phyloP scores from a whole-genome alignment of 2,113 vertebrate genomes.

The Noctilio leporinus region DNA sequence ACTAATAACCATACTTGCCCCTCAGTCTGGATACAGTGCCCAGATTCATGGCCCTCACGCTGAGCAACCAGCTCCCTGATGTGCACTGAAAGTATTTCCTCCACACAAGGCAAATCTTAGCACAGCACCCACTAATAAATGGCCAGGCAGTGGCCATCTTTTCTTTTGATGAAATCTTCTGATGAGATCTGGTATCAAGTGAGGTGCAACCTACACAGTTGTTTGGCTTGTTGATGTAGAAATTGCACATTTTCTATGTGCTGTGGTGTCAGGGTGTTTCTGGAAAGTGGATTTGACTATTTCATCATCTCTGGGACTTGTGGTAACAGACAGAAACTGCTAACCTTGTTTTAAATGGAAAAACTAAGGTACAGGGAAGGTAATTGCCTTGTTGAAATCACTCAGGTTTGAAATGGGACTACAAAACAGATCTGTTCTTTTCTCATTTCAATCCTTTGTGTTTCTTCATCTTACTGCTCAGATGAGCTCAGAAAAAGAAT shows the following conservation, averaged over 20 bases:
- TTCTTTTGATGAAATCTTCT: not conserved
- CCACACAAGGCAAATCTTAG: not conserved
- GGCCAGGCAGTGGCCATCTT: not conserved
- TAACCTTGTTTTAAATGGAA: slow-evolving; percentile 20
- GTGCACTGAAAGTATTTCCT: not conserved
- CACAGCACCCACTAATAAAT: not conserved
- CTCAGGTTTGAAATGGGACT: slow-evolving; percentile 27
- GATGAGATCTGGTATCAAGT: not conserved
- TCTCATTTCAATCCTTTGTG: not conserved
- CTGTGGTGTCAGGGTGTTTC: not conserved
- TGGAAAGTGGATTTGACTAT: not conserved
- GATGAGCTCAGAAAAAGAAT: slow-evolving; percentile 20
- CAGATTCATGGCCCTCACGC: not conserved
- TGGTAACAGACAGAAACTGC: not conserved
- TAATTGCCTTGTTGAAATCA: slow-evolving; percentile 21
- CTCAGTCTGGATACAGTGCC: not conserved
- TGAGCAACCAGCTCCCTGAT: too few relatives aligned
- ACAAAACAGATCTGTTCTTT: not conserved
- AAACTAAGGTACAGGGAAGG: slow-evolving; percentile 24
- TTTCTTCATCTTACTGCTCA: slow-evolving; percentile 6
- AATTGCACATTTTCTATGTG: not conserved
- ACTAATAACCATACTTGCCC: not conserved
- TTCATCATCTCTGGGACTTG: not conserved
- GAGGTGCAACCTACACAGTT: not conserved
- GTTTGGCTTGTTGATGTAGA: not conserved